Evolutionary conservation across 2,797 vertebrate species (phyloP), one percentile per base, ranked within the genome.

Genomic region (Intellagama lesueurii): DNA sequence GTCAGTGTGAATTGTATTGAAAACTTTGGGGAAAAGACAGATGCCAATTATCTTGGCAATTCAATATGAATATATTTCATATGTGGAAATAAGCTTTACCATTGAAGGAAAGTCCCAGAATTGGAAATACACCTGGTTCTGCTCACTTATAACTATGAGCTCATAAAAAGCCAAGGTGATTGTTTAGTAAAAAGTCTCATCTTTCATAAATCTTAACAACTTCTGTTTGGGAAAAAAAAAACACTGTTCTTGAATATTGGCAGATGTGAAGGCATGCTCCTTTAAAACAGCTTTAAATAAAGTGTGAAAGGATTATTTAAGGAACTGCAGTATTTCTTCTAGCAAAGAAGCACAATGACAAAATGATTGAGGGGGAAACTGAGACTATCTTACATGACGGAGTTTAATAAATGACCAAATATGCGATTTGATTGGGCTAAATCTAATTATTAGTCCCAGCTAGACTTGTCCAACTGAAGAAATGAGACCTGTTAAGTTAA

Each of bases 161-260:
- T 92, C 0, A 0, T 93, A 81, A 90, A 84, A 78, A 66, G 30
- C 76, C 30, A 66, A 86, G 60, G 16, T 69, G 76, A 69, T 83
- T 60, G 52, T 78, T 94, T 81, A 81, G 64, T 90, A 91, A 68
- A 19, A 90, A 87, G 0, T 88, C 89, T 87, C 26, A 28, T 81
- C 49, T 60, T 86, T 86, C 8, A 5, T 70, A 78, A 90, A 17
- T 68, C 49, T 90, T 19, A 11, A 47, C 47, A 87, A 86, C 35
- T 69, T 84, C 19, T 83, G 22, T 91, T 86, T 86, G 12, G 90
- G n/a, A n/a, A n/a, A 72, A 49, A 40, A 73, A 28, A 66, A 81
- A 30, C 26, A 66, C 52, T 52, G 60, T 87, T 81, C 78, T 68
- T 86, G 64, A 87, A 69, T 81, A 69, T 52, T 88, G 89, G 60